Conservation (phyloP, 30 jellyfish, hydroid and myxozoan genomes). For the Hydractinia echinata region DNA sequence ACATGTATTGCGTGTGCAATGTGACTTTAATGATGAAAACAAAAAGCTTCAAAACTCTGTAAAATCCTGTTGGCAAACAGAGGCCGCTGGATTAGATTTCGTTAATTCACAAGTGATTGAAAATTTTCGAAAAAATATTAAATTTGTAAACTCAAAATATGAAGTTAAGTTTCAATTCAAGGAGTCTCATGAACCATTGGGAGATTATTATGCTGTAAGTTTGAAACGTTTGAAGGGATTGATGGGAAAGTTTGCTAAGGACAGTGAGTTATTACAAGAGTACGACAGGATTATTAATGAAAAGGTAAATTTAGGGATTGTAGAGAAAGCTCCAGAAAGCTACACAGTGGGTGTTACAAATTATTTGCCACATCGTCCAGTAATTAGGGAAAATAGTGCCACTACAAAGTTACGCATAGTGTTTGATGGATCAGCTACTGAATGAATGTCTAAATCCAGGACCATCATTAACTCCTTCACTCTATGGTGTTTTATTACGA, state of each 20-base stretch:
- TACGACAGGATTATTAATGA: neutral
- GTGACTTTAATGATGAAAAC: neutral
- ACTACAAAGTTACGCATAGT: no score
- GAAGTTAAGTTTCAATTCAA: neutral
- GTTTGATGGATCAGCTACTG: no score
- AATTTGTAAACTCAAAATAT: neutral
- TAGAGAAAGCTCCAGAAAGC: neutral
- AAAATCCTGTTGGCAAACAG: neutral
- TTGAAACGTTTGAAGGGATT: neutral
- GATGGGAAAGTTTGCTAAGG: neutral
- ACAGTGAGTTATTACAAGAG: neutral
- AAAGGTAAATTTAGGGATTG: neutral
- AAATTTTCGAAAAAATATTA: neutral
- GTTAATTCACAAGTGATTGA: neutral
- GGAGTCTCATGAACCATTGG: slow-evolving; percentile 1
- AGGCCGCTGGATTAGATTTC: neutral
- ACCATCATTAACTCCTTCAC: no score
- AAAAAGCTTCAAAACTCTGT: neutral
- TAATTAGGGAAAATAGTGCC: no score
- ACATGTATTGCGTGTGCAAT: slow-evolving; percentile 1
- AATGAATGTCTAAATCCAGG: no score
- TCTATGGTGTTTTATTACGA: no score
- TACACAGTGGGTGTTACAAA: neutral
- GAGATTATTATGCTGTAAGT: neutral
- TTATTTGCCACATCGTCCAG: no score